Base-by-base conservation (phyloP, 2,113 vertebrate species). In the Pterophyllum scalare region DNA sequence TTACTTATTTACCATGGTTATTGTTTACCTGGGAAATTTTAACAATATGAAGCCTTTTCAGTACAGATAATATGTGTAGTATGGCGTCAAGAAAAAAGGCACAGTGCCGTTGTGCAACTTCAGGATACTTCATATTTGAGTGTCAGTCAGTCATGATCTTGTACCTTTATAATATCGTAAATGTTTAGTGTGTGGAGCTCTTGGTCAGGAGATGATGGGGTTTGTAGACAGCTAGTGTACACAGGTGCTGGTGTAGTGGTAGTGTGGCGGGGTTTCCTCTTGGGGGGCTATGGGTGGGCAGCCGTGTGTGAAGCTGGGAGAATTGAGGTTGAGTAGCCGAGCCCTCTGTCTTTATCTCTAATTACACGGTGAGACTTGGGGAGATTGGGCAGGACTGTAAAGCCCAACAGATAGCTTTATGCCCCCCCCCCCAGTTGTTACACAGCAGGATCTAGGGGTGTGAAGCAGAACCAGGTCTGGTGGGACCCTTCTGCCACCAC, bases 281-380 rank as follows among this genome's bases (percentile, higher is more conserved):
- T 80, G 83, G 88, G 88, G 88, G 87, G 52, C 84, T 82, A 49
- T 82, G 89, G 90, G 87, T 89, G 91, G 87, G 86, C 84, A 89
- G 87, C 61, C 87, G 83, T 87, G 91, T 93, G 93, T 93, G 88
- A 92, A 91, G 85, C 88, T 46, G 24, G 75, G 64, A 91, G 91
- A 93, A 92, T 91, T 92, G 93, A 91, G 92, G 92, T 93, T 92
- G 89, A 94, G 90, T 90, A 90, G 67, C 84, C 61, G 80, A 91
- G 89, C 86, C 91, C 91, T 92, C 82, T 93, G 93, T 94, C 91
- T 94, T 95, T 92, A 93, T 92, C 90, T 92, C 92, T 95, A 94
- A 95, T 94, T 94, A 94, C 93, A 94, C 87, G 91, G 81, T 85
- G 89, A 80, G 79, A 84, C 84, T 89, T 64, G 87, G 88, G 89